A percentile compares a stretch with the other conserved stretches of the same genome.
These are phyloP conservation scores for Hypomecis atomaria DNA, from an alignment of 2,888 invertebrate species.

Conservation along the genomic window DNA sequence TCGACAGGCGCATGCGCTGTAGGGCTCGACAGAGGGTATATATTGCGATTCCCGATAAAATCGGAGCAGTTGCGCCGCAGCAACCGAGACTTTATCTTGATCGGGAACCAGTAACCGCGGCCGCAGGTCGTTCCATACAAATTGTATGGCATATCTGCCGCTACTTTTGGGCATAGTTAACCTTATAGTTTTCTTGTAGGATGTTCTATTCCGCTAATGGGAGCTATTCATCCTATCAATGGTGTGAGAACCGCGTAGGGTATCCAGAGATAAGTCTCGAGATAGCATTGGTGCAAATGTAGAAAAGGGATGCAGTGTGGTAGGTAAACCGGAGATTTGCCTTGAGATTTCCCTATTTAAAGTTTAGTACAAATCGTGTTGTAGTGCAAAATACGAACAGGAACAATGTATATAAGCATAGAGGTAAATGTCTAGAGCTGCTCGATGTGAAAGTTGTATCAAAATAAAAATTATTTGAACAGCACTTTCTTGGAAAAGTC, in stretches of 20 bases:
- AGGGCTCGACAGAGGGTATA: conserved; percentile 63
- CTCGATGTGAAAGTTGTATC: too few species aligned
- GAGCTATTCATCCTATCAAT: conserved; percentile 72
- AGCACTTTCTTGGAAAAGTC: too few species aligned
- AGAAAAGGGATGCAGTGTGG: conserved; percentile 46
- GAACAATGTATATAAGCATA: conserved; percentile 2
- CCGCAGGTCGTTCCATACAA: conserved; percentile 80
- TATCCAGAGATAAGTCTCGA: conserved; percentile 49
- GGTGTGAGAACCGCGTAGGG: conserved; percentile 66
- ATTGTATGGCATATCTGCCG: conserved; percentile 81
- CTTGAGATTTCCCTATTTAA: conserved; percentile 10
- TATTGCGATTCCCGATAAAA: conserved; percentile 70
- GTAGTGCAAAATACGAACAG: conserved; percentile 9
- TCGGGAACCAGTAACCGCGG: conserved; percentile 70
- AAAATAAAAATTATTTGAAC: too few species aligned
- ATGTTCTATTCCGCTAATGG: conserved; percentile 74
- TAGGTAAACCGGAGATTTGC: conserved; percentile 2
- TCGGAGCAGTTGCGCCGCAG: conserved; percentile 69
- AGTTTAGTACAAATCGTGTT: conserved; percentile 10
- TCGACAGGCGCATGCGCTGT: conserved; percentile 65
- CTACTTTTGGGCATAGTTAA: conserved; percentile 83
- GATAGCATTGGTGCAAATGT: conserved; percentile 58
- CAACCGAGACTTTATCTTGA: conserved; percentile 75
- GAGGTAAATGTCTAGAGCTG: too few species aligned
- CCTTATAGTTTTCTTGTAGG: conserved; percentile 78